These are phyloP conservation scores for Pheosia gnoma DNA, from an alignment of 2,888 invertebrate genomes.

Conservation along the genomic window DNA sequence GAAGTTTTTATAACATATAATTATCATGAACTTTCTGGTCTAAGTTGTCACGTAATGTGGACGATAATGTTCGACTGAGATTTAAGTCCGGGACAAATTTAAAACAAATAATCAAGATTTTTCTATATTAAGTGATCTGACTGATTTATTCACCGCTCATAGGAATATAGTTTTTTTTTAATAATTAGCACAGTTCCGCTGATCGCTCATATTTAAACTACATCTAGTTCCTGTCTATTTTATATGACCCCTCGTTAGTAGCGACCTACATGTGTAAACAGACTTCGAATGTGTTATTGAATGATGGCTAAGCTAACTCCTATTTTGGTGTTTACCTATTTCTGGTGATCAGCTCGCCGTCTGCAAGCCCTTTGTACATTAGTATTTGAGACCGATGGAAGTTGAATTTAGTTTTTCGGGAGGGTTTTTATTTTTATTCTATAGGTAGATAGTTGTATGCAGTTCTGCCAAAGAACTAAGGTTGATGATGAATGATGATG, in stretches of 20 bases:
- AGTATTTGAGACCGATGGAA: conserved; percentile 1
- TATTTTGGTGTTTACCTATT: conserved; percentile 36
- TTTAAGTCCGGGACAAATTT: no score
- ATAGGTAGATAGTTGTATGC: no score
- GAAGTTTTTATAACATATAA: no score
- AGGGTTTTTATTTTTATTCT: background rate
- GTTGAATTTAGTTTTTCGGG: conserved; percentile 3
- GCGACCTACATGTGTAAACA: conserved; percentile 59
- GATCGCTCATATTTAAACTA: conserved; percentile 9
- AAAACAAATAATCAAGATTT: no score
- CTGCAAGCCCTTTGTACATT: conserved; percentile 7
- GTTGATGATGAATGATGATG: no score
- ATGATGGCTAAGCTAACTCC: conserved; percentile 35
- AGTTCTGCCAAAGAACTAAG: no score
- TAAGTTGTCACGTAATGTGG: no score
- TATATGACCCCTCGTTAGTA: conserved; percentile 49
- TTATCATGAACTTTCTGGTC: no score
- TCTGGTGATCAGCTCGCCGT: conserved; percentile 28
- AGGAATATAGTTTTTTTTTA: no score
- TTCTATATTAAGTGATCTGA: no score
- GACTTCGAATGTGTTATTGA: conserved; percentile 53
- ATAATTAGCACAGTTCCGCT: conserved; percentile 4
- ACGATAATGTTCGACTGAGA: no score
- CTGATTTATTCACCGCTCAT: no score
- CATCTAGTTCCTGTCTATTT: conserved; percentile 35